phyloP scores from a whole-genome alignment of 2,888 invertebrate genomes.

The Drosophila dives region DNA sequence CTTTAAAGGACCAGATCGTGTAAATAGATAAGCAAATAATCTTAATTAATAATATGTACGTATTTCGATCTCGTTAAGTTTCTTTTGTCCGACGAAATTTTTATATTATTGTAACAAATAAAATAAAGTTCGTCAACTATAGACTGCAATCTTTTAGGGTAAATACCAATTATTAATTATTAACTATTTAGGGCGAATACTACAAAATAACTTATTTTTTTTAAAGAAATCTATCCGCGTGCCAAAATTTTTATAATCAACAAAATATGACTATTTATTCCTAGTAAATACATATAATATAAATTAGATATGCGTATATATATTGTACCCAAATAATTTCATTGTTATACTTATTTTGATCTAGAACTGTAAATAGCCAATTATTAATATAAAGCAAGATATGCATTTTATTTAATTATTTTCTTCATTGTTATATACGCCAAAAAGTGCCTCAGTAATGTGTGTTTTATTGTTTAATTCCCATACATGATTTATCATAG shows the following conservation, averaged over 20 bases:
- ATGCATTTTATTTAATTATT: slow-evolving; percentile 50
- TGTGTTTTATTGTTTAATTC: slow-evolving; percentile 64
- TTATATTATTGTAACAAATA: slow-evolving; percentile 33
- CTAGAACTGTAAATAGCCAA: slow-evolving; percentile 54
- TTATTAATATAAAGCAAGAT: slow-evolving; percentile 42
- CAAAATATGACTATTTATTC: slow-evolving; percentile 29
- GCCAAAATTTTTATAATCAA: slow-evolving; percentile 61
- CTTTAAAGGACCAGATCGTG: slow-evolving; percentile 27
- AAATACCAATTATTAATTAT: slow-evolving; percentile 42
- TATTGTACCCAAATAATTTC: slow-evolving; percentile 25
- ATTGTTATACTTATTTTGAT: slow-evolving; percentile 36
- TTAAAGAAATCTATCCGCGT: slow-evolving; percentile 52
- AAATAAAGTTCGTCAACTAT: slow-evolving; percentile 49
- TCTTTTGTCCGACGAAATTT: slow-evolving; percentile 63
- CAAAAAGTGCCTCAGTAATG: slow-evolving; percentile 84
- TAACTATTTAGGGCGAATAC: slow-evolving; percentile 21
- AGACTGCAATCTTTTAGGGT: slow-evolving; percentile 68
- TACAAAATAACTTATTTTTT: slow-evolving; percentile 29
- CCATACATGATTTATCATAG: slow-evolving; percentile 49
- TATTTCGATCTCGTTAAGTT: slow-evolving; percentile 72
- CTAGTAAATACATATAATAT: slow-evolving; percentile 16
- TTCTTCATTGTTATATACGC: slow-evolving; percentile 74
- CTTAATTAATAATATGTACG: slow-evolving; percentile 19
- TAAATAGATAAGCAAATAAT: slow-evolving; percentile 49
- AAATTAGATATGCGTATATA: slow-evolving; percentile 32